Conservation (phyloP, 2,888 invertebrate species). For the Hirtodrosophila trivittata region DNA sequence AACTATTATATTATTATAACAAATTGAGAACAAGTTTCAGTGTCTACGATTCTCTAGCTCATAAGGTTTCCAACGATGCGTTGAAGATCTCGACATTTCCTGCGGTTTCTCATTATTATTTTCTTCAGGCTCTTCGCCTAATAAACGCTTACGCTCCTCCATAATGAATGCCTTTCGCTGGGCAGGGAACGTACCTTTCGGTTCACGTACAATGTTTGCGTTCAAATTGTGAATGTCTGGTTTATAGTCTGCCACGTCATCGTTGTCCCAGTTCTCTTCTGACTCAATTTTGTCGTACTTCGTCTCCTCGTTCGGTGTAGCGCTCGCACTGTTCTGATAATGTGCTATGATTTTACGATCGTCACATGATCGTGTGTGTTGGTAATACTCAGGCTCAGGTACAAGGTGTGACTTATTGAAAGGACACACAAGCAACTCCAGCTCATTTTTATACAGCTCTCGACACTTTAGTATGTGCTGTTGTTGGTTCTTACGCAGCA, state of each 20-base stretch:
- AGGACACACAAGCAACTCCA: slow-evolving; percentile 84
- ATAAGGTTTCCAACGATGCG: too few species aligned
- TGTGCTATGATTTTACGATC: slow-evolving; percentile 64
- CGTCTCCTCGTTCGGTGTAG: slow-evolving; percentile 49
- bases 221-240: slow-evolving; percentile 65
- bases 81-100: too few species aligned
- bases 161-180: slow-evolving; percentile 77
- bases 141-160: slow-evolving; percentile 68
- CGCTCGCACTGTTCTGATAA: slow-evolving; percentile 46
- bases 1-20: too few species aligned
- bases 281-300: slow-evolving; percentile 53
- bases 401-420: slow-evolving; percentile 86
- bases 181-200: slow-evolving; percentile 67
- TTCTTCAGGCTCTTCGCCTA: slow-evolving; percentile 44
- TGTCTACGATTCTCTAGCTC: too few species aligned
- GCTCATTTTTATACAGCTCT: slow-evolving; percentile 83
- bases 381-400: slow-evolving; percentile 84
- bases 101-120: slow-evolving; percentile 4
- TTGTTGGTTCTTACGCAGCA: slow-evolving; percentile 85
- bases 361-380: slow-evolving; percentile 50
- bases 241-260: slow-evolving; percentile 69
- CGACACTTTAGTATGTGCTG: slow-evolving; percentile 86
- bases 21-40: too few species aligned
- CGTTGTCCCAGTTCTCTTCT: slow-evolving; percentile 66
- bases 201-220: slow-evolving; percentile 69